phyloP scores from a whole-genome alignment of 2,888 invertebrate species.

The Gari tellinella region DNA sequence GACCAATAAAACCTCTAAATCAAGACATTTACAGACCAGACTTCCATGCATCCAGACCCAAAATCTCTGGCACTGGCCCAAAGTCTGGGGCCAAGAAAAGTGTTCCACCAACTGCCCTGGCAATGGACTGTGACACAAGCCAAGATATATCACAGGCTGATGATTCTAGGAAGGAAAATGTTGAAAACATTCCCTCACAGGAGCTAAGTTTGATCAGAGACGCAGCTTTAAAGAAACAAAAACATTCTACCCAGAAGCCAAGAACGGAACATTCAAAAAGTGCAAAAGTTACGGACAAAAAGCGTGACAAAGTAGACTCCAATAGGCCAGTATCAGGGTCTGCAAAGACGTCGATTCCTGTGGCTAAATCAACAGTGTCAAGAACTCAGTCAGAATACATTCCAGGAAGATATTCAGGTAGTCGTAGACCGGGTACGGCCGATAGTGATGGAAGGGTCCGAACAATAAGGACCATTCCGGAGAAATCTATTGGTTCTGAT shows the following conservation, averaged over 20 bases:
- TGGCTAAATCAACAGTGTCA: slow-evolving; percentile 62
- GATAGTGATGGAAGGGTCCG: slow-evolving; percentile 54
- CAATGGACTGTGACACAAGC: slow-evolving; percentile 76
- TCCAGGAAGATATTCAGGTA: slow-evolving; percentile 64
- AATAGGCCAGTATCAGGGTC: slow-evolving; percentile 37
- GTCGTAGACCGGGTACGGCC: slow-evolving; percentile 49
- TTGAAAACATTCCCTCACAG: slow-evolving; percentile 52
- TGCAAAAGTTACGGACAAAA: slow-evolving; percentile 34
- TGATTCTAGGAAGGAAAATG: slow-evolving; percentile 53
- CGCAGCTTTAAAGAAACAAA: slow-evolving; percentile 54
- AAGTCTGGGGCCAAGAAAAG: slow-evolving; percentile 67
- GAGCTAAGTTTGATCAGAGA: slow-evolving; percentile 63
- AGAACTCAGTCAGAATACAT: slow-evolving; percentile 69
- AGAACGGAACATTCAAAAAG: slow-evolving; percentile 53
- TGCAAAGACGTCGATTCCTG: slow-evolving; percentile 65
- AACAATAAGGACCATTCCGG: slow-evolving; percentile 50
- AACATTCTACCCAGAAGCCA: slow-evolving; percentile 45
- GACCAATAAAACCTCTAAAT: slow-evolving; percentile 76
- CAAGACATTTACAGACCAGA: slow-evolving; percentile 67
- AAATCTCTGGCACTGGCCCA: slow-evolving; percentile 71
- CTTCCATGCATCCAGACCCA: slow-evolving; percentile 70
- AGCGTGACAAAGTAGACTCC: slow-evolving; percentile 48
- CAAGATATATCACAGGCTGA: slow-evolving; percentile 69
- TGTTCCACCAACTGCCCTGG: slow-evolving; percentile 70
- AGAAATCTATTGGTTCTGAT: slow-evolving; percentile 46